phyloP scores from a whole-genome alignment of 1,140 invertebrate species.

The Pseudoatta argentina region DNA sequence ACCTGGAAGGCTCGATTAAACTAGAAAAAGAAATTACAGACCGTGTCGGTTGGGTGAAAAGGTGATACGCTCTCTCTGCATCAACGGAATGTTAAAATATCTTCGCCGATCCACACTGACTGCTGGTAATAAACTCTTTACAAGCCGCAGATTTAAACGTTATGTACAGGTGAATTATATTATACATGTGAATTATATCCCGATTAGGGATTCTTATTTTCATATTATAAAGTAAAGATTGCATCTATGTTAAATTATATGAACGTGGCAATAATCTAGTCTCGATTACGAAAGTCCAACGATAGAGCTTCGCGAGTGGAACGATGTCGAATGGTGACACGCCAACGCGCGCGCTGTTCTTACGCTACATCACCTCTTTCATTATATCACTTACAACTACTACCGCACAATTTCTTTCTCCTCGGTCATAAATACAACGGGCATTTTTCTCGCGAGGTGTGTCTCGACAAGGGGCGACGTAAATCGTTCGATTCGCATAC shows the following conservation, averaged over 20 bases:
- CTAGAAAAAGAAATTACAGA: constrained; percentile 2
- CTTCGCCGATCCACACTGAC: neutral
- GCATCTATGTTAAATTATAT: constrained; percentile 28
- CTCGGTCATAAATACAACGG: constrained; percentile 22
- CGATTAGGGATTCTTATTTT: neutral
- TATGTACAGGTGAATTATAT: neutral
- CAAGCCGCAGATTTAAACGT: constrained; percentile 19
- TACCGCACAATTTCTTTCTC: constrained; percentile 20
- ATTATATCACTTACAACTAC: constrained; percentile 6
- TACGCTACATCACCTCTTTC: neutral
- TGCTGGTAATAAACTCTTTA: constrained; percentile 20
- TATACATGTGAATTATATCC: neutral
- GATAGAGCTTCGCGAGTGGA: neutral
- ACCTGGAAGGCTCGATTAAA: neutral
- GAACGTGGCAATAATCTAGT: constrained; percentile 18
- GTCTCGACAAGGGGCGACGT: constrained; percentile 6
- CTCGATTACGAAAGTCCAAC: constrained; percentile 34
- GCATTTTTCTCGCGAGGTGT: constrained; percentile 9
- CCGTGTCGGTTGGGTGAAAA: constrained; percentile 1
- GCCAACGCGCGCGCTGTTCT: constrained; percentile 19
- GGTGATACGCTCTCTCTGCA: neutral
- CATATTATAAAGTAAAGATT: constrained; percentile 22
- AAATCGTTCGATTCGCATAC: constrained; percentile 38
- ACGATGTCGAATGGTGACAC: constrained; percentile 10
- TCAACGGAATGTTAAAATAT: neutral